Evolutionary conservation across 2,797 vertebrate species (phyloP).

Genomic region (Oryzias dopingdopingensis): DNA sequence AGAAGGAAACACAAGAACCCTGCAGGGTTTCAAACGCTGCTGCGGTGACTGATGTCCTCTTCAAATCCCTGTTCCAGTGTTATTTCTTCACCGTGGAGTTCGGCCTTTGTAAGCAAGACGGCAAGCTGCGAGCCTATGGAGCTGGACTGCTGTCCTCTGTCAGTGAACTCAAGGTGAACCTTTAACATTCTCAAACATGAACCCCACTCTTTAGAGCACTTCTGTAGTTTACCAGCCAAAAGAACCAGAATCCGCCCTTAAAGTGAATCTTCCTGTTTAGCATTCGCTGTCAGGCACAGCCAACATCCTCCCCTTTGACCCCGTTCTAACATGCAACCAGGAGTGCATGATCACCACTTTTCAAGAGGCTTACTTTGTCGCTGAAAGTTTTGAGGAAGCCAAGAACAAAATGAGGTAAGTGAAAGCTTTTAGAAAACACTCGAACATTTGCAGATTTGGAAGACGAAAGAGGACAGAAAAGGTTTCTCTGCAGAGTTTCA

Average conservation of each 20-base stretch:
- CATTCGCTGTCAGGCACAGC: conserved; percentile 16
- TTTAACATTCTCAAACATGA: too few relatives aligned
- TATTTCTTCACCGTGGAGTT: conserved; percentile 98
- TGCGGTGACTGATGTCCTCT: not conserved
- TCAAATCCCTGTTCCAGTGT: conserved; percentile 67
- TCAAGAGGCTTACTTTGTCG: conserved; percentile 88
- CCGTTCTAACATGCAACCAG: conserved; percentile 82
- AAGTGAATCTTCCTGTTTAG: not conserved
- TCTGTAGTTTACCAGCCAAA: not conserved
- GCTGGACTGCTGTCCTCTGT: conserved; percentile 88
- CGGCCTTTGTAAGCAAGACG: conserved; percentile 92
- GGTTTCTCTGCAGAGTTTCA: too few relatives aligned
- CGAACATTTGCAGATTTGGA: not conserved
- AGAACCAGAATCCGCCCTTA: not conserved
- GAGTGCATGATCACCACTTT: conserved; percentile 90
- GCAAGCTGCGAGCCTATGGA: conserved; percentile 86
- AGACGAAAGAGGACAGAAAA: too few relatives aligned
- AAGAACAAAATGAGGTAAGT: conserved; percentile 89
- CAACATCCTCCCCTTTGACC: conserved; percentile 79
- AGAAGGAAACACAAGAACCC: too few relatives aligned
- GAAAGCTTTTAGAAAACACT: not conserved
- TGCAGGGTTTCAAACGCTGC: too few relatives aligned
- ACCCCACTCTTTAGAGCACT: not conserved
- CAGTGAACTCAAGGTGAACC: conserved; percentile 27
- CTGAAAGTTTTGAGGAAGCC: conserved; percentile 91